A percentile compares a stretch with the other conserved stretches of the same genome.
phyloP scores from a whole-genome alignment of 2,888 invertebrate species.

The Chalcosyrphus nemorum region DNA sequence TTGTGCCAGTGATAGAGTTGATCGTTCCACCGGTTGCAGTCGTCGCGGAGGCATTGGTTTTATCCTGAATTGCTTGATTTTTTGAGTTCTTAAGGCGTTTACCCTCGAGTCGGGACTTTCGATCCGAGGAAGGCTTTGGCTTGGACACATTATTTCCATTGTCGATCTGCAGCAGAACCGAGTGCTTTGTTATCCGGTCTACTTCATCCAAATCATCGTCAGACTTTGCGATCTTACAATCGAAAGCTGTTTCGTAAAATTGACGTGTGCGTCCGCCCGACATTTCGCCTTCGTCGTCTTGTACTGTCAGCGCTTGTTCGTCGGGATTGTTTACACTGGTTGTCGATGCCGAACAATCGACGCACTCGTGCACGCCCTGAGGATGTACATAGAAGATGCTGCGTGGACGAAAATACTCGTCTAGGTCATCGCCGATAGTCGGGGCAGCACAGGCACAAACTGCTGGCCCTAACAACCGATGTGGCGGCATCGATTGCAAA shows the following conservation, averaged over 20 bases:
- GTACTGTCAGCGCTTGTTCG: constrained; percentile 44
- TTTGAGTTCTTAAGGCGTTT: constrained; percentile 81
- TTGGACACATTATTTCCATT: constrained; percentile 77
- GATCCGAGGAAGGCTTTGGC: constrained; percentile 74
- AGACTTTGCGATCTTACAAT: constrained; percentile 92
- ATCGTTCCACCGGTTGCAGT: constrained; percentile 60
- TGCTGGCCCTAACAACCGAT: constrained; percentile 86
- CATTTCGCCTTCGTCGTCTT: constrained; percentile 82
- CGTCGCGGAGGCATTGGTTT: constrained; percentile 73
- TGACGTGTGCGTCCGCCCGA: constrained; percentile 85
- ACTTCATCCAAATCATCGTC: constrained; percentile 91
- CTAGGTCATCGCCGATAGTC: constrained; percentile 85
- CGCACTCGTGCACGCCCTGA: constrained; percentile 84
- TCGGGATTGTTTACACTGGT: constrained; percentile 62
- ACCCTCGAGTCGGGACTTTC: constrained; percentile 78
- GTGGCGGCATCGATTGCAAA: constrained; percentile 86
- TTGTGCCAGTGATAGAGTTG: constrained; percentile 63
- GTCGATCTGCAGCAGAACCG: constrained; percentile 86
- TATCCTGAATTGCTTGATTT: constrained; percentile 80
- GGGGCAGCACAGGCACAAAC: constrained; percentile 89
- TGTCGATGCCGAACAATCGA: constrained; percentile 78
- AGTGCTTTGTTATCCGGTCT: constrained; percentile 91
- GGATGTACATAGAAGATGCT: constrained; percentile 88
- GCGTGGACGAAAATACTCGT: constrained; percentile 85
- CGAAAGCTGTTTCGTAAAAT: constrained; percentile 94